Evolutionary conservation across 2,888 invertebrate genomes (phyloP).

Genomic region (Eremobia ochroleuca): DNA sequence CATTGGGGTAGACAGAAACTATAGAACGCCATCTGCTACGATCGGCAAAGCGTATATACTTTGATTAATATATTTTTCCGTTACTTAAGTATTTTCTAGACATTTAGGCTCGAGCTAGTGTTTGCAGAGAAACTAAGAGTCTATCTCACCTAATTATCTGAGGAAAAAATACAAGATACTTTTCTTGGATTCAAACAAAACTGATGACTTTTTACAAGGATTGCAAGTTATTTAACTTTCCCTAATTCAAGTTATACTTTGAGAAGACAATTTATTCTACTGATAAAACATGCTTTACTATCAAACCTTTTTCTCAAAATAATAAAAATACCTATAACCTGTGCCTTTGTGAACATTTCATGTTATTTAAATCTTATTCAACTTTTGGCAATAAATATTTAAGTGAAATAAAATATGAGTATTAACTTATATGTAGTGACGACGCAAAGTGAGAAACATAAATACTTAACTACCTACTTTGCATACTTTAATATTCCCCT

Average conservation of each 20-base stretch:
- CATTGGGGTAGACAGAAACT: not conserved
- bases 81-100: not conserved
- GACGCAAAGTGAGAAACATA: not conserved
- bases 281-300: slow-evolving; percentile 1
- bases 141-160: not conserved
- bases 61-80: not conserved
- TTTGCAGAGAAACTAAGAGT: not conserved
- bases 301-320: not conserved
- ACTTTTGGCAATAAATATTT: not conserved
- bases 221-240: slow-evolving; percentile 3
- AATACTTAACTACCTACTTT: not conserved
- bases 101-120: not conserved
- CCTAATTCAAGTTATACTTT: slow-evolving; percentile 11
- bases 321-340: not conserved
- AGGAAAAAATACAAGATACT: not conserved
- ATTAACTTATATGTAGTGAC: not conserved
- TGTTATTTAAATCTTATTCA: slow-evolving; percentile 3
- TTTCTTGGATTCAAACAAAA: slow-evolving; percentile 2
- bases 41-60: not conserved
- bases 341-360: slow-evolving; percentile 10
- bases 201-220: not conserved
- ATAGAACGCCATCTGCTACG: not conserved
- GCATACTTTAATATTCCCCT: not conserved
- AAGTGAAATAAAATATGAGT: not conserved
- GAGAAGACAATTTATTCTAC: slow-evolving; percentile 5